Percentiles rank a stretch among this genome's conserved stretches.
Evolutionary conservation across 2,888 invertebrate species (phyloP).

Genomic region (Synanthedon vespiformis): DNA sequence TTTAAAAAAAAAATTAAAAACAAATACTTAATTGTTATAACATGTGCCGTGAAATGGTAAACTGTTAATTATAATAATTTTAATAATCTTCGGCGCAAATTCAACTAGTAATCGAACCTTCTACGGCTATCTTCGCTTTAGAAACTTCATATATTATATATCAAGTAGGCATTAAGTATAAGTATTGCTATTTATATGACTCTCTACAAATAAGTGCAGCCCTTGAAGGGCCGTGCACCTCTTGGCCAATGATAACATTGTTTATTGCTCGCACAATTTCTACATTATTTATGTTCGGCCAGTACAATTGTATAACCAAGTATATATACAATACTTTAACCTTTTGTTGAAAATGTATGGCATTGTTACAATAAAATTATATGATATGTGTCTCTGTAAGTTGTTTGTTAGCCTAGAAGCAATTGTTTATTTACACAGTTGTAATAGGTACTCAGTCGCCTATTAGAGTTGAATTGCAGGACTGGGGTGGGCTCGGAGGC

Average conservation of each 20-base stretch:
- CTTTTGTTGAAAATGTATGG: not conserved
- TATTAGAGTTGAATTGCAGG: constrained; percentile 9
- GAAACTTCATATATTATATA: too few relatives aligned
- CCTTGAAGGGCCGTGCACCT: not conserved
- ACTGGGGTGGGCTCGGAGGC: constrained; percentile 22
- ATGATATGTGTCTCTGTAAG: not conserved
- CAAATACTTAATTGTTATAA: too few relatives aligned
- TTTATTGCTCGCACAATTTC: not conserved
- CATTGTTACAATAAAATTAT: not conserved
- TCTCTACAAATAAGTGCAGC: not conserved
- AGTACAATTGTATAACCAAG: too few relatives aligned
- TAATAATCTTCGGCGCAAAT: too few relatives aligned
- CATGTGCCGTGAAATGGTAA: too few relatives aligned
- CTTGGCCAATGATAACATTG: not conserved
- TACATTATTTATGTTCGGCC: too few relatives aligned
- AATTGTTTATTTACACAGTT: constrained; percentile 42
- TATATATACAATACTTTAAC: not conserved
- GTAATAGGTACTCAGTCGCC: constrained; percentile 14
- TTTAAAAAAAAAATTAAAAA: too few relatives aligned
- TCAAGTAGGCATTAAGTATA: too few relatives aligned
- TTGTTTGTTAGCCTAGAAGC: not conserved
- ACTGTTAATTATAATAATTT: too few relatives aligned
- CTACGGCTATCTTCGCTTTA: too few relatives aligned
- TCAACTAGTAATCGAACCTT: too few relatives aligned
- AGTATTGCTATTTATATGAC: not conserved